Evolutionary conservation across 2,888 invertebrate species (phyloP).

Genomic region (Drosophila tripunctata): DNA sequence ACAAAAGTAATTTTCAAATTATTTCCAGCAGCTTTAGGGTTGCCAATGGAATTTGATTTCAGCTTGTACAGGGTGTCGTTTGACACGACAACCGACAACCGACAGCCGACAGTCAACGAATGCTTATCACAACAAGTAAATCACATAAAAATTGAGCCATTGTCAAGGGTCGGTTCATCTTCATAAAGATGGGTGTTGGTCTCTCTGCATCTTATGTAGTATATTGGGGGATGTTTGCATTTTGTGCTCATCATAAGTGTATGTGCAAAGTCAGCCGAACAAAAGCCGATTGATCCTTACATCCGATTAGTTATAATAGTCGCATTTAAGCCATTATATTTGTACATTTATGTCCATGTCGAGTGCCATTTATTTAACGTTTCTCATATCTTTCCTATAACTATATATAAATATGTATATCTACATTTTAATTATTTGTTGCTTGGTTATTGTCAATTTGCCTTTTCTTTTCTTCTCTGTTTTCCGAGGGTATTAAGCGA

Average conservation of each 20-base stretch:
- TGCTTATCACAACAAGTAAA: slow-evolving; percentile 76
- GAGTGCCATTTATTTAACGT: slow-evolving; percentile 34
- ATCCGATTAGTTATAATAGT: slow-evolving; percentile 67
- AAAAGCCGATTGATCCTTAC: slow-evolving; percentile 50
- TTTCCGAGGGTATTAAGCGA: too few species aligned
- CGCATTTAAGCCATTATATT: slow-evolving; percentile 70
- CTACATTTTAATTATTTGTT: background rate
- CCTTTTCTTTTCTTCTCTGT: too few species aligned
- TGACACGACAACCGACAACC: slow-evolving; percentile 43
- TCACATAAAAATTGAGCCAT: slow-evolving; percentile 78
- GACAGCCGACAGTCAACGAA: slow-evolving; percentile 32
- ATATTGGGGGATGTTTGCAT: slow-evolving; percentile 29
- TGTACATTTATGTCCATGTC: slow-evolving; percentile 11
- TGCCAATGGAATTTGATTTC: slow-evolving; percentile 60
- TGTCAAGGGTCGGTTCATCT: slow-evolving; percentile 55
- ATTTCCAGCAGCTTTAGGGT: slow-evolving; percentile 74
- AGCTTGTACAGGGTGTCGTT: slow-evolving; percentile 49
- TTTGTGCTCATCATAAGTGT: too few species aligned
- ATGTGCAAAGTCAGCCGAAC: slow-evolving; percentile 42
- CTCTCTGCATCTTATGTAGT: background rate
- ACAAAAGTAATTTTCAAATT: slow-evolving; percentile 79
- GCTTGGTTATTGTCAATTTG: too few species aligned
- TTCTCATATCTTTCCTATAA: background rate
- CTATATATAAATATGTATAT: slow-evolving; percentile 12
- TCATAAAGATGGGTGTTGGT: background rate